A percentile compares a stretch with the other conserved stretches of the same genome.
Evolutionary conservation across 2,888 invertebrate genomes (phyloP).

Genomic region (Ctena decussata): DNA sequence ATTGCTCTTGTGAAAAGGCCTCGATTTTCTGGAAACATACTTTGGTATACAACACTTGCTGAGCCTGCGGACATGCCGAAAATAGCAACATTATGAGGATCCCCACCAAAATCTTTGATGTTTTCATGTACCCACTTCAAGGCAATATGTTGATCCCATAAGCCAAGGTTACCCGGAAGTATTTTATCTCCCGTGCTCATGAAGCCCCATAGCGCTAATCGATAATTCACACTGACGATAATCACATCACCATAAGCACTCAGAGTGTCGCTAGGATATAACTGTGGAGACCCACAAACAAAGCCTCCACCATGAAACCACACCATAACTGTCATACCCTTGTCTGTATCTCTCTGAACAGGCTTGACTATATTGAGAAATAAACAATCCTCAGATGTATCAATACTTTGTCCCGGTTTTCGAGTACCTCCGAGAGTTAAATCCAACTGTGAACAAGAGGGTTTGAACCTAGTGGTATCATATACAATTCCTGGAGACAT

Average conservation of each 20-base stretch:
- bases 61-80: slow-evolving; percentile 81
- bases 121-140: slow-evolving; percentile 97
- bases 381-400: slow-evolving; percentile 94
- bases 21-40: slow-evolving; percentile 69
- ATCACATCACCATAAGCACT: slow-evolving; percentile 87
- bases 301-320: slow-evolving; percentile 98
- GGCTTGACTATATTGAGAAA: slow-evolving; percentile 98
- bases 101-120: slow-evolving; percentile 88
- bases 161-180: slow-evolving; percentile 95
- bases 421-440: not conserved
- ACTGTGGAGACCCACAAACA: slow-evolving; percentile 94
- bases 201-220: slow-evolving; percentile 97
- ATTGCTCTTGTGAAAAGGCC: slow-evolving; percentile 75
- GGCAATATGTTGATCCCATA: slow-evolving; percentile 98
- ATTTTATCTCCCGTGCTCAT: slow-evolving; percentile 93
- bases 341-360: not conserved
- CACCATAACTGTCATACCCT: slow-evolving; percentile 91
- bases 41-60: slow-evolving; percentile 67
- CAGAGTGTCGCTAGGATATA: slow-evolving; percentile 21
- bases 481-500: not conserved
- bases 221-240: slow-evolving; percentile 97
- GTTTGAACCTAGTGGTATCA: not conserved
- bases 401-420: not conserved
- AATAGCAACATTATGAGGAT: slow-evolving; percentile 71
- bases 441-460: not conserved